Base-by-base conservation (phyloP, 35 echinoderm and acorn worm species). In the Heliocidaris tuberculata region DNA sequence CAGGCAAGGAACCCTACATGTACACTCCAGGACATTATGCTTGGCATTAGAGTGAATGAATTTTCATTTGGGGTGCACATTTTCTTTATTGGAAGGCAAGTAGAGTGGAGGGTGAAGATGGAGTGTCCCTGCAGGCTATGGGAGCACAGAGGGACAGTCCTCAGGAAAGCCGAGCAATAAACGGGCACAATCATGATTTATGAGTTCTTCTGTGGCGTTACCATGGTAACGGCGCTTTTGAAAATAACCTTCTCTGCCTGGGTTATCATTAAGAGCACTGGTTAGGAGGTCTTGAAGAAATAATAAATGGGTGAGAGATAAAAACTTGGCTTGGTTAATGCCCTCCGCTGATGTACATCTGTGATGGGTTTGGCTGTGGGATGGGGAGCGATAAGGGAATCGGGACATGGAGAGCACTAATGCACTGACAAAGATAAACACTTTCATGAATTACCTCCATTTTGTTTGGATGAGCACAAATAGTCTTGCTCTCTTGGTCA, bases 391-490 rank as follows among this genome's bases (percentile, higher is more conserved):
- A 78, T 78, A 78, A 78, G 17, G 65, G 27, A 78, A 56, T 10
- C 52, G 21, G 65, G 24, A 70, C 35, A 27, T 27, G 60, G 65
- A 7, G 65, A 78, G 65, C 65, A 50, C 91, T 93, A 93, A 93
- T 93, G 91, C 91, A 59, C 47, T 49, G 91, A 49, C 47, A 93
- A 78, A 93, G 91, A 93, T 93, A 93, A 93, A 93, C 91, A 93
- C 91, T 93, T 93, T 93, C 27, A 59, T 93, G 91, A 49, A 52
- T 93, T 93, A 93, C 56, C 91, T 93, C 91, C 91, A 48, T 49
- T 93, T 93, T 93, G 91, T 93, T 93, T 93, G 91, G 48, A 93
- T 59, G 91, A 49, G 50, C 48, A 59, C 91, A 93, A 93, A 93
- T 48, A 93, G 17, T 0, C 49, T 56, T 49, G 29, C 91, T 27